Conservation (phyloP, 2,888 invertebrate species). For the Xanthorhoe spadicearia region DNA sequence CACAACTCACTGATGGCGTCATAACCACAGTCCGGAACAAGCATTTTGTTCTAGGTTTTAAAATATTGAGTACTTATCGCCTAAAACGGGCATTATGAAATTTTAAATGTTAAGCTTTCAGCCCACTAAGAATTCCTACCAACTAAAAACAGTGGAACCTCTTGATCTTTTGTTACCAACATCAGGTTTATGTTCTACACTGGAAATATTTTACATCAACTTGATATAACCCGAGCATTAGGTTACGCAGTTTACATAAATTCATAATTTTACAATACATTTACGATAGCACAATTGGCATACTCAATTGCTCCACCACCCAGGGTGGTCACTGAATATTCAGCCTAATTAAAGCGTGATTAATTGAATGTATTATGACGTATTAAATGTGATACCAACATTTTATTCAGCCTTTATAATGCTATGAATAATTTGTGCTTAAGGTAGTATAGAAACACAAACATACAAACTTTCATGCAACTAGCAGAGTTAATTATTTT, state of each 20-base stretch:
- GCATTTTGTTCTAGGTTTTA: background rate
- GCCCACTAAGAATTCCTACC: too few species aligned
- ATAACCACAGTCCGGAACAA: background rate
- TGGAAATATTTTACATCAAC: background rate
- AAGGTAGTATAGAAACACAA: too few species aligned
- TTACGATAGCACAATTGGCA: background rate
- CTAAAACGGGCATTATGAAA: too few species aligned
- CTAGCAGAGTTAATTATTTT: too few species aligned
- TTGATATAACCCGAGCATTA: background rate
- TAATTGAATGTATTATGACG: background rate
- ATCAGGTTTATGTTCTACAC: background rate
- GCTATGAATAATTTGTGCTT: too few species aligned
- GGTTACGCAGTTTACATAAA: background rate
- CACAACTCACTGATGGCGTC: background rate
- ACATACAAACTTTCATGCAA: too few species aligned
- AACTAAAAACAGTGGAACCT: too few species aligned
- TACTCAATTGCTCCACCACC: slow-evolving; percentile 3
- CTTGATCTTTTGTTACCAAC: too few species aligned
- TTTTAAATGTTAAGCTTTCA: too few species aligned
- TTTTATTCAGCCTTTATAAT: too few species aligned
- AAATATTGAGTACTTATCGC: too few species aligned
- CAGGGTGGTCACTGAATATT: slow-evolving; percentile 13
- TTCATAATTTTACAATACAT: background rate
- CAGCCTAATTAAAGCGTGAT: slow-evolving; percentile 9
- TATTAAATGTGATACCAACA: too few species aligned